These are phyloP conservation scores for Margaritifera margaritifera DNA, from an alignment of 2,888 invertebrate genomes.

Conservation along the genomic window DNA sequence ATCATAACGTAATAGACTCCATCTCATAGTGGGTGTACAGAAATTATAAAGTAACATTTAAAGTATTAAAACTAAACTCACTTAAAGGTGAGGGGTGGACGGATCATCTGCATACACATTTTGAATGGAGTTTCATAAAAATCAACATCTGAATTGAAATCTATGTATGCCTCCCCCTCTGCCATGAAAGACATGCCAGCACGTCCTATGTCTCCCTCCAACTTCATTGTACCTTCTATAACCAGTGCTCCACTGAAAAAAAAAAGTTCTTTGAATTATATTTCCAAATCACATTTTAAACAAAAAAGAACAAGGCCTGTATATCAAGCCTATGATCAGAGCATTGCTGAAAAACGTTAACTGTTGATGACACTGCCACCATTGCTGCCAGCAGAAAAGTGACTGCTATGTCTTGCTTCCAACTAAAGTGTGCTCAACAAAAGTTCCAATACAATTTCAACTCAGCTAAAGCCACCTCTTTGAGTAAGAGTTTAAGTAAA, in stretches of 20 bases:
- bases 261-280: not conserved
- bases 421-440: no score
- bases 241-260: conserved; percentile 80
- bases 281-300: not conserved
- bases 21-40: no score
- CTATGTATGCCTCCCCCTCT: conserved; percentile 80
- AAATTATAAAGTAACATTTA: no score
- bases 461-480: no score
- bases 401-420: no score
- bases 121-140: conserved; percentile 82
- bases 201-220: conserved; percentile 80
- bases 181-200: conserved; percentile 80
- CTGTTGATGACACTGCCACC: no score
- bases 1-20: not conserved
- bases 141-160: conserved; percentile 83
- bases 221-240: conserved; percentile 78
- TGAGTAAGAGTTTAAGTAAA: no score
- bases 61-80: conserved; percentile 62
- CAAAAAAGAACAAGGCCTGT: not conserved
- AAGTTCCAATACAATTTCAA: no score
- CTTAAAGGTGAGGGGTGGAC: conserved; percentile 80
- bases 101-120: conserved; percentile 84
- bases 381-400: no score
- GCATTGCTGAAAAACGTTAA: no score
- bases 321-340: not conserved